These are phyloP conservation scores for Sebastes iracundus DNA, from an alignment of 2,797 vertebrate genomes.

Conservation along the genomic window DNA sequence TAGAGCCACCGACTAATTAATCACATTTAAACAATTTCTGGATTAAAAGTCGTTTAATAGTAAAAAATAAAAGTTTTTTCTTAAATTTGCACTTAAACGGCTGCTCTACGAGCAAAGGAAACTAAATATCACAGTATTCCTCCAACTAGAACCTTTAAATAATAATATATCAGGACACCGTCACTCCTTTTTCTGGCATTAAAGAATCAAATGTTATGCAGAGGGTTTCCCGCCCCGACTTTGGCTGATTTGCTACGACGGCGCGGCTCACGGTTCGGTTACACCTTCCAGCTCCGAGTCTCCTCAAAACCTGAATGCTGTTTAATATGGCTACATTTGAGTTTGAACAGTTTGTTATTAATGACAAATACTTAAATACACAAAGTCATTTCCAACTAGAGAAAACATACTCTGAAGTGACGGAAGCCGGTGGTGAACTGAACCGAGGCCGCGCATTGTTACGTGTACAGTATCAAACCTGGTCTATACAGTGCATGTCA, in stretches of 20 bases:
- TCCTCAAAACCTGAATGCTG: conserved; percentile 39
- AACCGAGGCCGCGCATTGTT: neutral
- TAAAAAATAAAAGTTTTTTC: neutral
- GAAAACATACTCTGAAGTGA: neutral
- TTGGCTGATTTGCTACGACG: conserved; percentile 41
- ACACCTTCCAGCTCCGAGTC: neutral
- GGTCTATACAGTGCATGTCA: conserved; percentile 34
- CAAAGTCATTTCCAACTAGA: neutral
- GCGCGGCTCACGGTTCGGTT: neutral
- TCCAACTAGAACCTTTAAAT: conserved; percentile 11
- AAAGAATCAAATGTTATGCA: neutral
- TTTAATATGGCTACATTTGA: conserved; percentile 36
- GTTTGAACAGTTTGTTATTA: neutral
- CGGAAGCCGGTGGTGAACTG: conserved; percentile 2
- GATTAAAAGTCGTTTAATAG: neutral
- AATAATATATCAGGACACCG: neutral
- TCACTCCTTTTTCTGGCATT: neutral
- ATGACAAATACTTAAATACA: neutral
- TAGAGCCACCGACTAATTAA: neutral
- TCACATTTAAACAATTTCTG: neutral
- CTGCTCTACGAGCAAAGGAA: neutral
- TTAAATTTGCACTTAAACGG: neutral
- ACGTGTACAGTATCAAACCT: conserved; percentile 26
- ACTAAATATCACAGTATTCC: conserved; percentile 21
- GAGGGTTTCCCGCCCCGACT: conserved; percentile 12